A percentile compares a stretch with the other conserved stretches of the same genome.
Evolutionary conservation across 2,113 vertebrate species (phyloP).

Genomic region (Cyanistes caeruleus): DNA sequence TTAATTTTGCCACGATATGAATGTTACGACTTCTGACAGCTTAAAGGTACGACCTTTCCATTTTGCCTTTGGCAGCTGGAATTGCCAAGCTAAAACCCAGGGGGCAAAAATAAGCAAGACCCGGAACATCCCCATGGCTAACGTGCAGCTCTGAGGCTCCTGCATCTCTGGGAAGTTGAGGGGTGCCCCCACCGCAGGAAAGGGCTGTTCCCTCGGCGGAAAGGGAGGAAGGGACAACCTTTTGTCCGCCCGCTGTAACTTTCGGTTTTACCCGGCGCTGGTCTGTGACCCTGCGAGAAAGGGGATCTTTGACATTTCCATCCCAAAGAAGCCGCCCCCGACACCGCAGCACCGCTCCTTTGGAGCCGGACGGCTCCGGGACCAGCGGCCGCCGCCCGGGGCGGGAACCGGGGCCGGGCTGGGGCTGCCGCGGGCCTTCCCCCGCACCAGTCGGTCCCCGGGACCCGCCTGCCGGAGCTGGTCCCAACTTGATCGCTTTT

Average conservation of each 20-base stretch:
- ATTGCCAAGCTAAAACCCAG: neutral
- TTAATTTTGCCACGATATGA: neutral
- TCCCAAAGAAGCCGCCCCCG: neutral
- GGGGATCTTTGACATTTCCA: neutral
- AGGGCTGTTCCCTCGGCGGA: neutral
- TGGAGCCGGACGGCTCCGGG: too few species aligned
- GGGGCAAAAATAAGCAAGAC: neutral
- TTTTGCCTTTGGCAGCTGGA: neutral
- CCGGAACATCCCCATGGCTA: neutral
- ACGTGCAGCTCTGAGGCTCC: neutral
- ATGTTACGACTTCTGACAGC: neutral
- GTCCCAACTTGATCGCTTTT: neutral
- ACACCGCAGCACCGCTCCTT: neutral
- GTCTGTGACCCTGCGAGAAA: neutral
- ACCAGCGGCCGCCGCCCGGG: neutral
- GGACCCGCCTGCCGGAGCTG: neutral
- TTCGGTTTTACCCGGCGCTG: constrained; percentile 22
- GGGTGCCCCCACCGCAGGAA: neutral
- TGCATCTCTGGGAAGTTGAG: neutral
- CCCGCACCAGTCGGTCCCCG: neutral
- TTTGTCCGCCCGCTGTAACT: neutral
- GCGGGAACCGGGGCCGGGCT: neutral
- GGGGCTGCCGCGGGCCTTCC: neutral
- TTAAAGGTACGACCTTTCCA: neutral
- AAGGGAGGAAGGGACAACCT: neutral